A percentile compares a stretch with the other conserved stretches of the same genome.
Conservation (phyloP, 2,888 invertebrate genomes). For the Danaus chrysippus region DNA sequence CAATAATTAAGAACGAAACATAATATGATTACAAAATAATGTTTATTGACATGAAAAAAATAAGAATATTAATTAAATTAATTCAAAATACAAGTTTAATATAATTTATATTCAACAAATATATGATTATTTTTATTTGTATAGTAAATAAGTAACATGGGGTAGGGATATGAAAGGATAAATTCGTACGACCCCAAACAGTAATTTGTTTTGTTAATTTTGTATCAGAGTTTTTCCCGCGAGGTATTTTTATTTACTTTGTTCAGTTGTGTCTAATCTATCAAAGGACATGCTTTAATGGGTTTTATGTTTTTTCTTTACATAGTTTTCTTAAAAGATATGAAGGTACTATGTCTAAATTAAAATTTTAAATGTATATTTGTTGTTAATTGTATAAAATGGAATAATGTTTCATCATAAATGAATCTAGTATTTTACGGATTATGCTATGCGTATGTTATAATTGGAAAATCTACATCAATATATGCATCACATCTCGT, state of each 20-base stretch:
- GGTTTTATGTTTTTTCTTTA: constrained; percentile 17
- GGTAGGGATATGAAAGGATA: constrained; percentile 62
- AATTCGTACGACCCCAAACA: constrained; percentile 60
- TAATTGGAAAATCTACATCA: no score
- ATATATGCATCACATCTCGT: no score
- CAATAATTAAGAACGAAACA: no score
- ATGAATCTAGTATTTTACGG: no score
- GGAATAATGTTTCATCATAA: no score
- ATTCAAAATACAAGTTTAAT: neutral
- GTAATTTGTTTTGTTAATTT: constrained; percentile 78
- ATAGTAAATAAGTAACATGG: constrained; percentile 12
- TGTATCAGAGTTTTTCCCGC: constrained; percentile 57
- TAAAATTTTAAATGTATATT: neutral
- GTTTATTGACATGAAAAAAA: no score
- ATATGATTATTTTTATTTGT: neutral
- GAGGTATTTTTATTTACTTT: constrained; percentile 43
- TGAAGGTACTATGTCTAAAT: neutral
- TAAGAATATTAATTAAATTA: no score
- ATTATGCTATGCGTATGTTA: no score
- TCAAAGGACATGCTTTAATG: constrained; percentile 21
- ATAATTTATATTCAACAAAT: neutral
- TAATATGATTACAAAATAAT: no score
- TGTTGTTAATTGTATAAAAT: no score
- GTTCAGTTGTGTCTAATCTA: constrained; percentile 24
- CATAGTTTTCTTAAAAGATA: neutral